These are phyloP conservation scores for Oceanodroma leucorhoa DNA, from an alignment of 2,797 vertebrate genomes.

Conservation along the genomic window DNA sequence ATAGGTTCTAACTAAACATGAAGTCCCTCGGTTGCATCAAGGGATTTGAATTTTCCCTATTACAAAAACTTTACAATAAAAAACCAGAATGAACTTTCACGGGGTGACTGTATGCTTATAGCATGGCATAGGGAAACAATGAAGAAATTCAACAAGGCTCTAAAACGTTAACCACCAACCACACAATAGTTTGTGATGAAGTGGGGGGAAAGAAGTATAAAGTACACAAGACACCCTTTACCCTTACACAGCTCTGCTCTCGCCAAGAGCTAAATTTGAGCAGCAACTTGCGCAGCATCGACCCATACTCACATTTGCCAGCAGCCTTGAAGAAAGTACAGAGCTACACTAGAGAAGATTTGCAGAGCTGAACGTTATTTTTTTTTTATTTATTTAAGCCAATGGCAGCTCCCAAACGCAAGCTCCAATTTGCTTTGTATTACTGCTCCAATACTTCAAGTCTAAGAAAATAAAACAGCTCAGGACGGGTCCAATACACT, in stretches of 20 bases:
- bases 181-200: neutral
- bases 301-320: neutral
- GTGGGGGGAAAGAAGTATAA: accelerated
- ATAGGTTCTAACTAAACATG: neutral
- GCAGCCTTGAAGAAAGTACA: neutral
- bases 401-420: neutral
- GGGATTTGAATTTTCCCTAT: neutral
- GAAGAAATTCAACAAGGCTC: neutral
- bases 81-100: accelerated
- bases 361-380: neutral
- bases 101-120: accelerated
- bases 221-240: neutral
- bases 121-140: neutral
- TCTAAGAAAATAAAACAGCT: neutral
- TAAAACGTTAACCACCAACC: neutral
- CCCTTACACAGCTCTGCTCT: neutral
- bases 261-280: neutral
- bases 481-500: neutral
- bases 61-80: neutral
- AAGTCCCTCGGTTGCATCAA: neutral
- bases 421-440: neutral
- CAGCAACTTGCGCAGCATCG: neutral
- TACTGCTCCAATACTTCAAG: neutral
- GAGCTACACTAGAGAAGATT: neutral
- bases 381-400: neutral